Percentiles rank a stretch among this genome's conserved stretches.
phyloP scores from a whole-genome alignment of 2,797 vertebrate species.

The Phrynocephalus forsythii region DNA sequence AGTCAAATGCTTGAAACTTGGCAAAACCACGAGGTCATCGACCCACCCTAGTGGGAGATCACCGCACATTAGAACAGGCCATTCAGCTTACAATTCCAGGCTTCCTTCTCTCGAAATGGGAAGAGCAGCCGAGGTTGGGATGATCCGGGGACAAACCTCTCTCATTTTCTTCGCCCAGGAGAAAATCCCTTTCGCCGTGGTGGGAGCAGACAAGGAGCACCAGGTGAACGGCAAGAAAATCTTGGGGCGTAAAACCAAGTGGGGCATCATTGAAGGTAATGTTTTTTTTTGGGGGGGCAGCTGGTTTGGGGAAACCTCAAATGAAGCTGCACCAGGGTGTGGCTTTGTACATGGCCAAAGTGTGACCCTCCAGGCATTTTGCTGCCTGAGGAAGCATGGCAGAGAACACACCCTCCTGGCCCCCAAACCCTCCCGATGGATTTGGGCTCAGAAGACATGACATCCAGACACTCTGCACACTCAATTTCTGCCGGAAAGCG shows the following conservation, averaged over 20 bases:
- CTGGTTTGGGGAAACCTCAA: background rate
- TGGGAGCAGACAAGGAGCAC: conserved; percentile 94
- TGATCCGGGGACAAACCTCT: fast-evolving
- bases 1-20: no score
- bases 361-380: background rate
- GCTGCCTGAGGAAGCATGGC: background rate
- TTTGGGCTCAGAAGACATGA: no score
- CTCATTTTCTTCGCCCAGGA: conserved; percentile 75
- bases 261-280: conserved; percentile 96
- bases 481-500: no score
- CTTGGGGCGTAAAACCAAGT: conserved; percentile 94
- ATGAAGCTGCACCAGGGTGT: background rate
- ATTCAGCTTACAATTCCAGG: background rate
- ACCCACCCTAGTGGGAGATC: background rate
- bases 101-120: background rate
- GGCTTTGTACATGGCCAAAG: background rate
- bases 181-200: conserved; percentile 94
- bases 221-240: conserved; percentile 92
- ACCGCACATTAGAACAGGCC: no score
- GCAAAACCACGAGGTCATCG: no score
- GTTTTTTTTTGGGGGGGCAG: background rate
- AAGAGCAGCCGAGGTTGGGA: background rate
- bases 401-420: background rate
- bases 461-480: no score
- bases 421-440: no score